Base-by-base conservation (phyloP, 2,797 vertebrate genomes). In the Ptychadena robeensis region DNA sequence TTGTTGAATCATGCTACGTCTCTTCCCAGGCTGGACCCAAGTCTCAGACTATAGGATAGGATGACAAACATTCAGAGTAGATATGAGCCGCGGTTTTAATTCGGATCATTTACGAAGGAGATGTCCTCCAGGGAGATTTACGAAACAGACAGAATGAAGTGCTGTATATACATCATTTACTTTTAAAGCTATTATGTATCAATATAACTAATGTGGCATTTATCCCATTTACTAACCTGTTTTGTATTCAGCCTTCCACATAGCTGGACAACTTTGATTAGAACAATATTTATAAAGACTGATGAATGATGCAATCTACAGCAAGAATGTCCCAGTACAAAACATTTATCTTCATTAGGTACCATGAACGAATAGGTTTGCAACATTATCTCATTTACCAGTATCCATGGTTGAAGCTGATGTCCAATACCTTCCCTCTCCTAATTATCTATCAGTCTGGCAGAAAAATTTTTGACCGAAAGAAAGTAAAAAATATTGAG, bases 261-360 rank as follows among this genome's bases (percentile, higher is more conserved):
- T 30, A 22, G 40, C 12, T 75, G 59, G 25, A 40, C 35, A 44
- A 64, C 25, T 44, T 65, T 40, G 27, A 27, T 76, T 61, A 74
- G 32, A 40, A 65, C 35, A 64, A 76, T 65, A 64, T 76, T 65
- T 28, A 76, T 37, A 63, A 76, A 64, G 57, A 30, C 59, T 28
- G 25, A 64, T 40, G n/a, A 75, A 44, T 32, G 68, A 71, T 71
- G 68, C 25, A 44, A 71, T 48, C 37, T 44, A 48, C 37, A 53
- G 70, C 11, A 30, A 31, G 18, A 72, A 53, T 31, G 15, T n/a
- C 25, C 22, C 18, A 25, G n/a, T 48, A 31, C 28, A 31, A 53
- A 53, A 73, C 70, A 73, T 34, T 57, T 25, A 73, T 73, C 44
- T 73, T 57, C 25, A 57, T 63, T 74, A 53, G 57, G n/a, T 25